Percentiles rank a stretch among this genome's conserved stretches.
These are phyloP conservation scores for Parauchenoglanis ngamensis DNA, from an alignment of 2,797 vertebrate species.

Conservation along the genomic window DNA sequence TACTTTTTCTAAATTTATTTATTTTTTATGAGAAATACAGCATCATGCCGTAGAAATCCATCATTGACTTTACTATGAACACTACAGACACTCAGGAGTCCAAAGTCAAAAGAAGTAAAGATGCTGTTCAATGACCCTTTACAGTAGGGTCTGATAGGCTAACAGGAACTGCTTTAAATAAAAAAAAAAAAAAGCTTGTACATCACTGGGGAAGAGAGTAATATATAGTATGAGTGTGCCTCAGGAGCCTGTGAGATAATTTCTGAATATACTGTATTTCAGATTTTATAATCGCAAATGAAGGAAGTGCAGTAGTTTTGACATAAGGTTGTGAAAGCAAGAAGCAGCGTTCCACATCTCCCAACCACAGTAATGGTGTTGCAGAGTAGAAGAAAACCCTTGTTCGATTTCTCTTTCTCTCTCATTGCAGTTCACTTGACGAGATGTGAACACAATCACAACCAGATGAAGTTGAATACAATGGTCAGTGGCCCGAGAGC, in stretches of 20 bases:
- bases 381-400: not conserved
- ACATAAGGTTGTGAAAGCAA: conserved; percentile 14
- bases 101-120: not conserved
- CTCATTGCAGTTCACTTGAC: not conserved
- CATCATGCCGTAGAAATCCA: not conserved
- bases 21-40: not conserved
- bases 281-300: not conserved
- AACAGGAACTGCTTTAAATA: not conserved
- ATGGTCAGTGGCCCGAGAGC: not conserved
- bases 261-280: not conserved
- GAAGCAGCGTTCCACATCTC: not conserved
- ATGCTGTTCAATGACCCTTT: not conserved
- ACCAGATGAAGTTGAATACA: not conserved
- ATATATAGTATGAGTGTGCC: not conserved
- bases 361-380: not conserved
- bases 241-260: not conserved
- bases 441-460: not conserved
- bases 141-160: not conserved
- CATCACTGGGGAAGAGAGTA: not conserved
- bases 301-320: not conserved
- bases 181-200: not conserved
- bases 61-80: not conserved
- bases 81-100: not conserved
- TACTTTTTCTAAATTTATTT: conserved; percentile 61
- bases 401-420: too few species aligned